Evolutionary conservation across 2,797 vertebrate genomes (phyloP).

Genomic region (Mormyrus proboscirostris): DNA sequence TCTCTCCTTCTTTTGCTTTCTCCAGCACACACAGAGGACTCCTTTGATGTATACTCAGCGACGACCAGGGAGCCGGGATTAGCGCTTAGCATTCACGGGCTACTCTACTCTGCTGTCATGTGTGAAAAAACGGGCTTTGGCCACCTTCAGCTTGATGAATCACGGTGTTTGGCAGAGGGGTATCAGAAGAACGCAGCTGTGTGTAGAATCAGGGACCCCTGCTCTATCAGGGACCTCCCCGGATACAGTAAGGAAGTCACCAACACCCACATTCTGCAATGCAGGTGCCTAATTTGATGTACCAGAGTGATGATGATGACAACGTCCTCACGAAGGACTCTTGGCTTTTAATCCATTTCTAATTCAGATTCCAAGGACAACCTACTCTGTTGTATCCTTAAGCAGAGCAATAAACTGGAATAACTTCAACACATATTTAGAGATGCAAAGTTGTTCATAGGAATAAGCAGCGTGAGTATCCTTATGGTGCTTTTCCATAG

Average conservation of each 20-base stretch:
- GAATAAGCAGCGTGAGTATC: neutral
- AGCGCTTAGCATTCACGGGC: slow-evolving; percentile 18
- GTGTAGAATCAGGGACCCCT: neutral
- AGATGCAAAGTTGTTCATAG: neutral
- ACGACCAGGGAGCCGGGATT: neutral
- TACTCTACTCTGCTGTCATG: neutral
- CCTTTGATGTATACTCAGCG: slow-evolving; percentile 29
- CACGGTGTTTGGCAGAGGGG: neutral
- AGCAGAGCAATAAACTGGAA: neutral
- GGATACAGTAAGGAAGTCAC: neutral
- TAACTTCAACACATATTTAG: neutral
- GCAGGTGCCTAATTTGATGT: neutral
- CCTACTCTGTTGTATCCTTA: neutral
- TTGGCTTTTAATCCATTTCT: neutral
- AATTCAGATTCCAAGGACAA: neutral
- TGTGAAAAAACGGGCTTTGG: neutral
- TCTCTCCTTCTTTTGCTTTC: neutral
- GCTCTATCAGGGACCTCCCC: neutral
- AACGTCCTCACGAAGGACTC: neutral
- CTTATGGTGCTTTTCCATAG: neutral
- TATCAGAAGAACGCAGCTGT: neutral
- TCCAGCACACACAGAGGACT: neutral
- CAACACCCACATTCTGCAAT: neutral
- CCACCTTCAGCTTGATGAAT: neutral
- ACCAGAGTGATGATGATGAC: neutral